Evolutionary conservation across 2,113 vertebrate species (phyloP).

Genomic region (Catharus fuscescens): DNA sequence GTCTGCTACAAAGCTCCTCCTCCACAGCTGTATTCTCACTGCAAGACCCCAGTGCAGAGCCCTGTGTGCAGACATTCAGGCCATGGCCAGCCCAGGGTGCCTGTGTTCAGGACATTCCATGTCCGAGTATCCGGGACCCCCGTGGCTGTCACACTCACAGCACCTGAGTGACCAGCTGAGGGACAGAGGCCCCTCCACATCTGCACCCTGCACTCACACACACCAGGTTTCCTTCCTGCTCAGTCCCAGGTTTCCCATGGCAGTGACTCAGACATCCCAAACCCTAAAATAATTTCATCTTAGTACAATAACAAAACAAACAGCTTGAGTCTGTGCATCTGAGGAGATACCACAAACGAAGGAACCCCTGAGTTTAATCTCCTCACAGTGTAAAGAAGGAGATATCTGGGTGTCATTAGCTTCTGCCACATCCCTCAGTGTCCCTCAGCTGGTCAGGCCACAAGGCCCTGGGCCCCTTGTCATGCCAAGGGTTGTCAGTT

Average conservation of each 20-base stretch:
- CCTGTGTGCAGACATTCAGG: background rate
- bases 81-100: background rate
- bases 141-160: background rate
- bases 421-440: background rate
- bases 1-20: background rate
- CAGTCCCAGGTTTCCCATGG: background rate
- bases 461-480: background rate
- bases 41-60: background rate
- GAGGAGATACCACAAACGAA: background rate
- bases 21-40: background rate
- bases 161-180: background rate
- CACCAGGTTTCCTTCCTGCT: background rate
- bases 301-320: background rate
- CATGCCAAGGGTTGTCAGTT: background rate
- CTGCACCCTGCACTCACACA: background rate
- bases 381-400: background rate
- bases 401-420: background rate
- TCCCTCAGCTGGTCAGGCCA: background rate
- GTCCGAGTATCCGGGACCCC: rapidly evolving
- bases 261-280: background rate
- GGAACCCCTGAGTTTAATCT: background rate
- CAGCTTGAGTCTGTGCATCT: background rate
- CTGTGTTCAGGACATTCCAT: too few relatives aligned
- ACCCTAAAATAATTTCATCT: background rate
- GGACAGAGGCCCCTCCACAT: background rate